These are phyloP conservation scores for Trichosurus vulpecula DNA, from an alignment of 2,797 vertebrate genomes.

Conservation along the genomic window DNA sequence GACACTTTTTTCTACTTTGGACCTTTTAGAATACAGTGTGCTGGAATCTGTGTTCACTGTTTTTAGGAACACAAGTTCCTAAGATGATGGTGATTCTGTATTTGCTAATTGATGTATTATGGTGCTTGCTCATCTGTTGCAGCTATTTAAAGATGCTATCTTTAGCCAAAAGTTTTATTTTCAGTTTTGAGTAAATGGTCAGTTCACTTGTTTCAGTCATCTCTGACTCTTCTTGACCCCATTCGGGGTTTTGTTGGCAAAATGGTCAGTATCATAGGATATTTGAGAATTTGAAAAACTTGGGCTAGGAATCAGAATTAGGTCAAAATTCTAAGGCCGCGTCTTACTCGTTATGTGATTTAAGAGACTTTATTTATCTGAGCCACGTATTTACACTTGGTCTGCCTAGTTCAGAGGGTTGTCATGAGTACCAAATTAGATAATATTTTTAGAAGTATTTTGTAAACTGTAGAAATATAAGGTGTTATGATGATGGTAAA, in stretches of 20 bases:
- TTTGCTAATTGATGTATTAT: constrained; percentile 70
- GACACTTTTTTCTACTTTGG: constrained; percentile 77
- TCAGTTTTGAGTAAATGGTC: background rate
- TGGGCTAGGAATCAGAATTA: background rate
- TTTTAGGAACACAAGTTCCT: constrained; percentile 67
- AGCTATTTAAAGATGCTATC: constrained; percentile 83
- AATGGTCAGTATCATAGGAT: background rate
- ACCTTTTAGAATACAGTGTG: constrained; percentile 74
- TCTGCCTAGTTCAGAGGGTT: background rate
- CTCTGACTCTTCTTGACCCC: background rate
- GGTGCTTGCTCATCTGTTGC: constrained; percentile 70
- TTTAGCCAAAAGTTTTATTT: constrained; percentile 28
- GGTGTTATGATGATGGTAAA: background rate
- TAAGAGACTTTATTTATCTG: background rate
- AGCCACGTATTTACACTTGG: background rate
- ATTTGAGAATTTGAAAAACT: background rate
- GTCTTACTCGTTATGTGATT: background rate
- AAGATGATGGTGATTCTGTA: constrained; percentile 62
- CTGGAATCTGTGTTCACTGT: constrained; percentile 71
- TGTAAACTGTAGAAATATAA: background rate
- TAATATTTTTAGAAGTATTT: background rate
- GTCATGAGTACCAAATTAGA: background rate
- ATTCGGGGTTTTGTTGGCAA: background rate
- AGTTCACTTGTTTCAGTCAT: background rate
- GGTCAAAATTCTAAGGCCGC: background rate